Conservation (phyloP, 2,888 invertebrate species). For the Apamea monoglypha region DNA sequence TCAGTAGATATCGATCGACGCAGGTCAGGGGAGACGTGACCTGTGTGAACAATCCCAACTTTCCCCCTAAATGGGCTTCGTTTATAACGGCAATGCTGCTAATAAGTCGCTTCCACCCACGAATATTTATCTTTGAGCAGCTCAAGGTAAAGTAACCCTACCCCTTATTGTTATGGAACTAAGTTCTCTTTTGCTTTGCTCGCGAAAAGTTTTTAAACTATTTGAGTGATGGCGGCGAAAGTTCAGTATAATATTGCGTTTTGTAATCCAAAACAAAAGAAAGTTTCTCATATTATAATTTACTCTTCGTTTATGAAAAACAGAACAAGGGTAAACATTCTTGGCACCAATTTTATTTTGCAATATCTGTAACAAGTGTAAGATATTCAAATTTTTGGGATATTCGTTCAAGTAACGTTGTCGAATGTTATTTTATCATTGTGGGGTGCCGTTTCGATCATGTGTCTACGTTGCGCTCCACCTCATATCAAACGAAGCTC, state of each 20-base stretch:
- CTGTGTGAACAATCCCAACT: conserved; percentile 63
- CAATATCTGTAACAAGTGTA: not conserved
- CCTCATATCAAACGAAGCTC: conserved; percentile 15
- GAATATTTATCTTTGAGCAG: conserved; percentile 44
- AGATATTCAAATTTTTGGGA: conserved; percentile 18
- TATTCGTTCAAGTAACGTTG: conserved; percentile 23
- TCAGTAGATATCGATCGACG: conserved; percentile 73
- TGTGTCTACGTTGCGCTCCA: conserved; percentile 9
- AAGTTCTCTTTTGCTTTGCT: conserved; percentile 19
- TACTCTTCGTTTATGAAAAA: conserved; percentile 22
- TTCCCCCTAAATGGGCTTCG: conserved; percentile 49
- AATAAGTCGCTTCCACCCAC: conserved; percentile 48
- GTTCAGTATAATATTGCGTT: conserved; percentile 34
- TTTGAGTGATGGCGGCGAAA: conserved; percentile 18
- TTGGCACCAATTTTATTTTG: not conserved
- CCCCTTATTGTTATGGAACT: conserved; percentile 20
- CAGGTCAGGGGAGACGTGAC: conserved; percentile 69
- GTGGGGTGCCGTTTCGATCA: conserved; percentile 12
- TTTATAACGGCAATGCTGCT: conserved; percentile 64
- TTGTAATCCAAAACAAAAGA: conserved; percentile 33
- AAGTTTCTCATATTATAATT: conserved; percentile 15
- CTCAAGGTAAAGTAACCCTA: conserved; percentile 13
- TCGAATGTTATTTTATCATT: conserved; percentile 31
- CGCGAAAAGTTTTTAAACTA: conserved; percentile 19
- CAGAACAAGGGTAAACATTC: not conserved